These are phyloP conservation scores for Ormyrus rosae DNA, from an alignment of 2,888 invertebrate genomes.

Conservation along the genomic window DNA sequence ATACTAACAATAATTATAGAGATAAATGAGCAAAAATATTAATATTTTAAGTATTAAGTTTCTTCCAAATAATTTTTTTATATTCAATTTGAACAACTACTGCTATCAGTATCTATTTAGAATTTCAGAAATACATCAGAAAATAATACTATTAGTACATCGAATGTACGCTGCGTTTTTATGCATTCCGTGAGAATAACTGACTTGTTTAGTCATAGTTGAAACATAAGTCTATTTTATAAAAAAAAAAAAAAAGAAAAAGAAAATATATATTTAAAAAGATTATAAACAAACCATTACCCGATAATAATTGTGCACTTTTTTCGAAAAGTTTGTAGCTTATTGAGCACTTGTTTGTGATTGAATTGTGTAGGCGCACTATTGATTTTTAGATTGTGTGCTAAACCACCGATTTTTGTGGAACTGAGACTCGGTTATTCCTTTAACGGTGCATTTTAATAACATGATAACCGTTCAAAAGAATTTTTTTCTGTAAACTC, in stretches of 20 bases:
- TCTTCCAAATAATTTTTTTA: slow-evolving; percentile 1
- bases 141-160: slow-evolving; percentile 35
- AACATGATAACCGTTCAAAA: not conserved
- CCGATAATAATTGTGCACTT: slow-evolving; percentile 31
- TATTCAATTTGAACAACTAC: not conserved
- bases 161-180: slow-evolving; percentile 44
- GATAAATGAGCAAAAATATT: not conserved
- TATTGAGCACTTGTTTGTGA: slow-evolving; percentile 51
- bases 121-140: slow-evolving; percentile 33
- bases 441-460: slow-evolving; percentile 41
- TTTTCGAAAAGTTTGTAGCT: slow-evolving; percentile 39
- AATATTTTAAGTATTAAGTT: not conserved
- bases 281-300: slow-evolving; percentile 14
- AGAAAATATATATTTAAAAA: slow-evolving; percentile 32
- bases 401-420: slow-evolving; percentile 18
- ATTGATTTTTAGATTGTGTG: slow-evolving; percentile 9
- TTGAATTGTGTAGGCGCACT: slow-evolving; percentile 44
- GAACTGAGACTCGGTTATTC: slow-evolving; percentile 32
- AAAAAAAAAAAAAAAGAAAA: slow-evolving; percentile 24
- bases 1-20: not conserved
- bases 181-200: slow-evolving; percentile 48
- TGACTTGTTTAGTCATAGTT: slow-evolving; percentile 43
- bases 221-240: slow-evolving; percentile 48
- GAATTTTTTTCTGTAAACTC: slow-evolving; percentile 17
- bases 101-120: not conserved